phyloP scores from a whole-genome alignment of 2,888 invertebrate species.

The Junonia oenone region DNA sequence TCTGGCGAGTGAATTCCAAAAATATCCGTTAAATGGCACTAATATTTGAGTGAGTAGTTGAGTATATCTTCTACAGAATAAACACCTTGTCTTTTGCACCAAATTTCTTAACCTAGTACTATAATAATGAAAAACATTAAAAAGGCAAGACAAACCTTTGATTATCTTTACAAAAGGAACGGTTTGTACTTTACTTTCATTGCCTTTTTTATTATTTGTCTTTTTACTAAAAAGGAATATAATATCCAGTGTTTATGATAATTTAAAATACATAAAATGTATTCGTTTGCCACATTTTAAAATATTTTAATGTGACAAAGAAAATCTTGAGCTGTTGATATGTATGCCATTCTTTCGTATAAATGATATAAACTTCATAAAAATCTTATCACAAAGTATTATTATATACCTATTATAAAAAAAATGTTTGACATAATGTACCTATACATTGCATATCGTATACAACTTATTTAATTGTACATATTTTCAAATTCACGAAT shows the following conservation, averaged over 20 bases:
- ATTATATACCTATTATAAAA: constrained; percentile 9
- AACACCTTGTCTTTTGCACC: constrained; percentile 42
- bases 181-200: constrained; percentile 26
- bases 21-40: constrained; percentile 44
- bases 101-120: constrained; percentile 35
- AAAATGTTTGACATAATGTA: constrained; percentile 6
- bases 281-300: background rate
- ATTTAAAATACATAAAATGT: background rate
- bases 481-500: constrained; percentile 2
- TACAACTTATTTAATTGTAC: constrained; percentile 8
- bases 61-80: constrained; percentile 38
- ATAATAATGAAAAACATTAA: constrained; percentile 17
- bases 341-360: constrained; percentile 22
- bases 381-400: constrained; percentile 17
- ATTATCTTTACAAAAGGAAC: constrained; percentile 21
- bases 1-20: constrained; percentile 31
- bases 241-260: constrained; percentile 9
- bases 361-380: constrained; percentile 9
- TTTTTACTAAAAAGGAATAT: constrained; percentile 9
- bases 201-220: constrained; percentile 13
- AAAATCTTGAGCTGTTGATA: constrained; percentile 27
- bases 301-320: constrained; percentile 2
- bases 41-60: constrained; percentile 44
- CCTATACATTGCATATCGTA: constrained; percentile 11
- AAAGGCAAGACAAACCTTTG: constrained; percentile 22